Conservation (phyloP, 2,888 invertebrate genomes). For the Pecten maximus region DNA sequence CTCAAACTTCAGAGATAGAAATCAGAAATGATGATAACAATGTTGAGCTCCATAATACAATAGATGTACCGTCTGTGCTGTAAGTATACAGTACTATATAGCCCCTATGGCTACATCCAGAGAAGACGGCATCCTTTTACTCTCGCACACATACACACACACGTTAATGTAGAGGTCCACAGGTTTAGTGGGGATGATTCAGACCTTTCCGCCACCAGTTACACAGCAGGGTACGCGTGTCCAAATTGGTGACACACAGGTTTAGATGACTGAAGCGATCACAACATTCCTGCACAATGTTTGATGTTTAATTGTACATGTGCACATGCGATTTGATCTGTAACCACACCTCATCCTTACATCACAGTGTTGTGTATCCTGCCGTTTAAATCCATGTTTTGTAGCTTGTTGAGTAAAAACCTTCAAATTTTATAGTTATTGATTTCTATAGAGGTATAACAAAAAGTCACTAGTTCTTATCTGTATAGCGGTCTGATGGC, state of each 20-base stretch:
- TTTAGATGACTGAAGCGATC: not conserved
- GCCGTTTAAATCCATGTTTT: not conserved
- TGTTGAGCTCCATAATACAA: not conserved
- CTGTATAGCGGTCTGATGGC: not conserved
- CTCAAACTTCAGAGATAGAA: not conserved
- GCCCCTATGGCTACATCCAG: not conserved
- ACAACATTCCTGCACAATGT: not conserved
- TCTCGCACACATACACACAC: not conserved
- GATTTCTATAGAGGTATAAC: not conserved
- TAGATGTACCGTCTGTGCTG: not conserved
- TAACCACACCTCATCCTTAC: not conserved
- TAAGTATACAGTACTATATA: not conserved
- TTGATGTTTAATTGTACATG: not conserved
- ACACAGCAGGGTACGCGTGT: not conserved
- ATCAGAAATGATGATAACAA: not conserved
- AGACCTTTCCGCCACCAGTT: not conserved
- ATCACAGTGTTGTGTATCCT: not conserved
- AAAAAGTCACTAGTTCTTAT: not conserved
- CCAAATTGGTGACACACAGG: not conserved
- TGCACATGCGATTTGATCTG: not conserved
- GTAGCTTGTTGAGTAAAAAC: not conserved
- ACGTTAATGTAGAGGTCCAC: conserved; percentile 7
- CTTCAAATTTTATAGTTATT: not conserved
- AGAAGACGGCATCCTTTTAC: not conserved
- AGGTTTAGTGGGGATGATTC: not conserved